Evolutionary conservation across 2,888 invertebrate species (phyloP).

Genomic region (Drosophila algonquin): DNA sequence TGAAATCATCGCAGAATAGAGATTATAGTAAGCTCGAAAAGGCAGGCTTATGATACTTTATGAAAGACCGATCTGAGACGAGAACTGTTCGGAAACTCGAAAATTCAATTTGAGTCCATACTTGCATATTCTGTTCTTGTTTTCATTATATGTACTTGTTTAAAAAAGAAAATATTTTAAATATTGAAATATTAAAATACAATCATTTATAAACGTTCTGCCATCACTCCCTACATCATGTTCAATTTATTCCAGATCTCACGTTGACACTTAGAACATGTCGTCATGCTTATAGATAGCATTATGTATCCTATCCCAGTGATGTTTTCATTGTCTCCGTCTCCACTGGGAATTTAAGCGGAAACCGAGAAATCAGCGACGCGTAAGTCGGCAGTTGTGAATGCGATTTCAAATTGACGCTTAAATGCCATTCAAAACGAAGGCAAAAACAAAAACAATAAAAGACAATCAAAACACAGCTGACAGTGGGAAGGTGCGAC

Average conservation of each 20-base stretch:
- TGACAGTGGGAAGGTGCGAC: conserved; percentile 6
- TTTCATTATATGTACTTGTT: too few species aligned
- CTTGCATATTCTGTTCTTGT: too few species aligned
- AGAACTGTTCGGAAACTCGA: too few species aligned
- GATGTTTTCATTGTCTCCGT: conserved; percentile 51
- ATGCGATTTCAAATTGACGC: conserved; percentile 68
- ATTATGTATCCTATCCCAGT: conserved; percentile 13
- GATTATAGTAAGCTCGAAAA: neutral
- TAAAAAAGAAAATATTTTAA: too few species aligned
- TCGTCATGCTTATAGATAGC: conserved; percentile 42
- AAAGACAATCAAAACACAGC: conserved; percentile 48
- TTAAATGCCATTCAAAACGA: conserved; percentile 68
- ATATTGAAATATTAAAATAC: too few species aligned
- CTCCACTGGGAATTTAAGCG: conserved; percentile 41
- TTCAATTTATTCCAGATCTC: neutral
- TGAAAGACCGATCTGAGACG: too few species aligned
- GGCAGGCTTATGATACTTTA: too few species aligned
- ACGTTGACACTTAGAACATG: conserved; percentile 40
- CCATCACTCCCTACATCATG: neutral
- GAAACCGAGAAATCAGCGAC: conserved; percentile 50
- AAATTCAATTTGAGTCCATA: too few species aligned
- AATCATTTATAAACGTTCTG: neutral
- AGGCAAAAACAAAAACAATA: conserved; percentile 47
- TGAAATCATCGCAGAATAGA: conserved; percentile 5
- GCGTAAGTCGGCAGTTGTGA: conserved; percentile 71